A percentile compares a stretch with the other conserved stretches of the same genome.
These are phyloP conservation scores for Chrysolophus pictus DNA, from an alignment of 2,797 vertebrate species.

Conservation along the genomic window DNA sequence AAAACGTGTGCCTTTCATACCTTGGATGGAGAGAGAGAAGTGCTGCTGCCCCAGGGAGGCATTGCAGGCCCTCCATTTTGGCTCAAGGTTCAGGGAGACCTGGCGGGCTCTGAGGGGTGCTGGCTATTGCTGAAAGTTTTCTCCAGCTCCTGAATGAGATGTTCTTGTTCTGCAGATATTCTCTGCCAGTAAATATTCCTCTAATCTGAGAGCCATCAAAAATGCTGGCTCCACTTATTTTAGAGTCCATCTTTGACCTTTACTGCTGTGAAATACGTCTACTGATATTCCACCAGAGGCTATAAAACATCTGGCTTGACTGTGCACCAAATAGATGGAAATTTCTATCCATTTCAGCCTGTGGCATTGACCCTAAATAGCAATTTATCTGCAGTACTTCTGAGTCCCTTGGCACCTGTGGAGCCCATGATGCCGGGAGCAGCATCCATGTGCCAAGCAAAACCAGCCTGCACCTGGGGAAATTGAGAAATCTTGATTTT, in stretches of 20 bases:
- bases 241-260: constrained; percentile 60
- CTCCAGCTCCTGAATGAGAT: not conserved
- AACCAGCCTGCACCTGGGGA: fast-evolving
- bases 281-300: constrained; percentile 61
- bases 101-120: not conserved
- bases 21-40: not conserved
- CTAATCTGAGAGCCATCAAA: constrained; percentile 36
- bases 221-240: constrained; percentile 51
- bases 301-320: constrained; percentile 65
- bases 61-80: not conserved
- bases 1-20: not conserved
- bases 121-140: not conserved
- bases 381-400: constrained; percentile 38
- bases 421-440: not conserved
- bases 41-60: not conserved
- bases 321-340: constrained; percentile 42
- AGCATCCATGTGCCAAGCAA: not conserved
- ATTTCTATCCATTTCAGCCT: constrained; percentile 42
- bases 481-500: not conserved
- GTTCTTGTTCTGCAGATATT: constrained; percentile 15
- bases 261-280: constrained; percentile 42
- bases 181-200: constrained; percentile 45
- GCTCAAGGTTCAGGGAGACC: not conserved
- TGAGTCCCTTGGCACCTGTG: not conserved
- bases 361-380: constrained; percentile 12